Percentiles rank a stretch among this genome's conserved stretches.
Conservation (phyloP, 2,113 vertebrate species). For the Cyprinodon tularosa region DNA sequence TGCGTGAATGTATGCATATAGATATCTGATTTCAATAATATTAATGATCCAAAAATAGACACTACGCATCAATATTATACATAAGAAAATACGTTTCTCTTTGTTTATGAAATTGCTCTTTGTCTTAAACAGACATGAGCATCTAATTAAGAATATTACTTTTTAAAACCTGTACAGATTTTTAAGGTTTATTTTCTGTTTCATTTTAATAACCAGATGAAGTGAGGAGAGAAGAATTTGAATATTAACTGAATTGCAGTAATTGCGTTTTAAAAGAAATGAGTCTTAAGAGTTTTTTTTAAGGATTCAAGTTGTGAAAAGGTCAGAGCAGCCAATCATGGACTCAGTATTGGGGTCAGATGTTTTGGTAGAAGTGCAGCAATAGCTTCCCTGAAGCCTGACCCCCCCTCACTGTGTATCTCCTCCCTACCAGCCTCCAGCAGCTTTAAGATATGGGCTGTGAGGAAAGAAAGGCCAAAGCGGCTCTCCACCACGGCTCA, state of each 20-base stretch:
- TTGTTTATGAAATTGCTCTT: too few species aligned
- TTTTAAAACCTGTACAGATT: too few species aligned
- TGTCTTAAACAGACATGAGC: too few species aligned
- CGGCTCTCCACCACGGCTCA: constrained; percentile 52
- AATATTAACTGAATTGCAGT: too few species aligned
- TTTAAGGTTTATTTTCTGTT: too few species aligned
- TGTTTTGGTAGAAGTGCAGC: constrained; percentile 44
- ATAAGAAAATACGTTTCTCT: not conserved
- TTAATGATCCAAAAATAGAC: not conserved
- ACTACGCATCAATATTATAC: not conserved
- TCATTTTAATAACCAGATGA: not conserved
- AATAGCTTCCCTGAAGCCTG: constrained; percentile 55
- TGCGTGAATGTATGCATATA: too few species aligned
- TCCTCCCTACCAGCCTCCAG: constrained; percentile 59
- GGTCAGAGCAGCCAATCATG: constrained; percentile 9
- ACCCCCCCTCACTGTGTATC: constrained; percentile 47
- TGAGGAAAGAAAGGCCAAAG: constrained; percentile 41
- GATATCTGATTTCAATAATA: too few species aligned
- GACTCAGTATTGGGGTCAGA: constrained; percentile 48
- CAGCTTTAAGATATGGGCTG: constrained; percentile 63
- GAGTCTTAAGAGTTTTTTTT: not conserved
- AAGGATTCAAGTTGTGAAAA: not conserved
- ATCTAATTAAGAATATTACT: too few species aligned
- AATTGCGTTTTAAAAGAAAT: too few species aligned
- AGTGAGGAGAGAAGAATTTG: not conserved